These are phyloP conservation scores for Limnephilus auricula DNA, from an alignment of 2,888 invertebrate genomes.

Conservation along the genomic window DNA sequence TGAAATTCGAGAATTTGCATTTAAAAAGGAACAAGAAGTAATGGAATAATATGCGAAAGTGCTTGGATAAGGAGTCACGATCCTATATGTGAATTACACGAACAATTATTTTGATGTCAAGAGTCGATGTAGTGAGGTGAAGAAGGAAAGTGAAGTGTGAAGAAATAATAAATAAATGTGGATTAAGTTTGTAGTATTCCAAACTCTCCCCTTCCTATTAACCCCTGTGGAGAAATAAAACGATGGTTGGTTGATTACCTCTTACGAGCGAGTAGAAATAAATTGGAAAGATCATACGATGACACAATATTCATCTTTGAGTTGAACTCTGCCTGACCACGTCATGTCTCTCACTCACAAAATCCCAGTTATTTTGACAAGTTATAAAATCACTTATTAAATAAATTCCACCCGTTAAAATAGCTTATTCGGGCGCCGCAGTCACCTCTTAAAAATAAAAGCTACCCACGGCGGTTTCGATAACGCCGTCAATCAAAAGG, in stretches of 20 bases:
- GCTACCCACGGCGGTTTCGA: neutral
- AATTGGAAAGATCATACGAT: neutral
- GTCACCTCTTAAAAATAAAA: neutral
- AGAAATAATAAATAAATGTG: too few species aligned
- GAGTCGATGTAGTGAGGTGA: too few species aligned
- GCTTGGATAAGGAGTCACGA: too few species aligned
- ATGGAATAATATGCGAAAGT: too few species aligned
- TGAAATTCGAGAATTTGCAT: too few species aligned
- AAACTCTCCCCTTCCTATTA: neutral
- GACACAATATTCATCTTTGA: neutral
- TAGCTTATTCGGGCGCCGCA: neutral
- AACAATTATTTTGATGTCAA: too few species aligned
- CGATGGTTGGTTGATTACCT: neutral
- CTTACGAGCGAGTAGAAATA: neutral
- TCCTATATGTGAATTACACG: too few species aligned
- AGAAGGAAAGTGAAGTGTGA: too few species aligned
- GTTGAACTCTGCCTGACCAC: neutral
- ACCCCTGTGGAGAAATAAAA: neutral
- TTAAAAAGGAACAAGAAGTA: too few species aligned
- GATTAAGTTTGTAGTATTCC: neutral
- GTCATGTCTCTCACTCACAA: neutral
- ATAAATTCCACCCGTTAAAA: neutral
- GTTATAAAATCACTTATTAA: neutral
- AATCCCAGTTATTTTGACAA: neutral
- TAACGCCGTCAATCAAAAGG: conserved; percentile 36